Base-by-base conservation (phyloP, 2,797 vertebrate genomes). In the Parotocinclus haroldoi region DNA sequence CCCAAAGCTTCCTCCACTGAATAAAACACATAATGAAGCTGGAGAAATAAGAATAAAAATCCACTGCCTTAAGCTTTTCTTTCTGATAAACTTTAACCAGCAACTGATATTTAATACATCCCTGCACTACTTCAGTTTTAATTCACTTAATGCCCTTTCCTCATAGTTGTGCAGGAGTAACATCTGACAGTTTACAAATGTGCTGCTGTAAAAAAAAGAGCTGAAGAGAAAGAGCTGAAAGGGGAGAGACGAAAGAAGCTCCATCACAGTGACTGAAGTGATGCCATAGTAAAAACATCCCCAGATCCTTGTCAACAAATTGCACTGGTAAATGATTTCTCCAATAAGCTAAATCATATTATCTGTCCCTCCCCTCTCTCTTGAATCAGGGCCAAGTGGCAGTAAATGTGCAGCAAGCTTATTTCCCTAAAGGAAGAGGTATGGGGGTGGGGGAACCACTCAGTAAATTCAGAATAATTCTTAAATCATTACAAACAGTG, bases 261-360 rank as follows among this genome's bases (percentile, higher is more conserved):
- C 82, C 81, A 88, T 88, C 83, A 88, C 79, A 77, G 81, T 84
- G 81, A 85, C 80, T 80, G 83, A 84, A 80, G 82, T 75, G 72
- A 81, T 82, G 81, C 84, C 81, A 84, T 81, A 82, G 81, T 79
- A 84, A 87, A 81, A 83, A 87, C 84, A 87, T 84, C 83, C 84
- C 83, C 82, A 83, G 85, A 88, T 90, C 79, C 84, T 87, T 88
- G 85, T 88, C 83, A 74, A 86, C 83, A 90, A 87, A 88, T 87
- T 89, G 84, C 61, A 63, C 79, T 83, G 78, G 85, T 88, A 87
- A 89, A 88, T 89, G 84, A 87, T 87, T 87, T 87, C 82, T 80
- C 69, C 79, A 81, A 88, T 87, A 85, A 89, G 83, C 81, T 84
- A 84, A 87, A 88, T 88, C 83, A 82, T 82, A 84, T 87, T 81